Evolutionary conservation across 2,113 vertebrate species (phyloP).

Genomic region (Neolamprologus fasciatus): DNA sequence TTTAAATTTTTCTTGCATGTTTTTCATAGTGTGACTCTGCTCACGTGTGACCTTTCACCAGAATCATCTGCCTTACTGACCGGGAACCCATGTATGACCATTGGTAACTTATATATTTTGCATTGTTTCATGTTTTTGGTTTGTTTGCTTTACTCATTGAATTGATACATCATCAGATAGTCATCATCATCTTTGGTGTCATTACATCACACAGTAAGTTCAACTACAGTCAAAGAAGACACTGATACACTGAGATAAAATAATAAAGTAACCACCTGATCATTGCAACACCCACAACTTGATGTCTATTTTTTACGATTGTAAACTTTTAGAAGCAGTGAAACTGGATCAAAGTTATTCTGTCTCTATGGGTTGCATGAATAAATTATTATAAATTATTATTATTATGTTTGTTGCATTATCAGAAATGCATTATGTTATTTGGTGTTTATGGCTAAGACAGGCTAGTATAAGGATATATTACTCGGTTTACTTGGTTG

Average conservation of each 20-base stretch:
- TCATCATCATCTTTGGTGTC: not conserved
- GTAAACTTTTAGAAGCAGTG: not conserved
- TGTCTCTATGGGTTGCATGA: not conserved
- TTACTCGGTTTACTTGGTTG: not conserved
- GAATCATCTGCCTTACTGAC: not conserved
- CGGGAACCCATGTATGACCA: accelerated
- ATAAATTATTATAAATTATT: not conserved
- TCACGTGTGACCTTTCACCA: not conserved
- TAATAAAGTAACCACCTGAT: not conserved
- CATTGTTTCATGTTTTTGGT: not conserved
- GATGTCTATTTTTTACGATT: accelerated
- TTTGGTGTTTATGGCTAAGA: not conserved
- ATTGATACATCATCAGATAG: accelerated
- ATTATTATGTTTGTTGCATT: not conserved
- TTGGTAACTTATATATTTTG: not conserved
- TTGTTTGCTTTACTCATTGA: not conserved
- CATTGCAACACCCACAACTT: not conserved
- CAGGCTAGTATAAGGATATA: not conserved
- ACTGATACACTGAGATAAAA: not conserved
- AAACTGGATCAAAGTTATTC: not conserved
- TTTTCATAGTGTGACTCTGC: not conserved
- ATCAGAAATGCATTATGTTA: not conserved
- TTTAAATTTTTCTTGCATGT: not conserved
- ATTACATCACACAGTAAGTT: not conserved
- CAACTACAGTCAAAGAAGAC: not conserved